A percentile compares a stretch with the other conserved stretches of the same genome.
phyloP scores from a whole-genome alignment of 2,113 vertebrate species.

The Dermatemys mawii region DNA sequence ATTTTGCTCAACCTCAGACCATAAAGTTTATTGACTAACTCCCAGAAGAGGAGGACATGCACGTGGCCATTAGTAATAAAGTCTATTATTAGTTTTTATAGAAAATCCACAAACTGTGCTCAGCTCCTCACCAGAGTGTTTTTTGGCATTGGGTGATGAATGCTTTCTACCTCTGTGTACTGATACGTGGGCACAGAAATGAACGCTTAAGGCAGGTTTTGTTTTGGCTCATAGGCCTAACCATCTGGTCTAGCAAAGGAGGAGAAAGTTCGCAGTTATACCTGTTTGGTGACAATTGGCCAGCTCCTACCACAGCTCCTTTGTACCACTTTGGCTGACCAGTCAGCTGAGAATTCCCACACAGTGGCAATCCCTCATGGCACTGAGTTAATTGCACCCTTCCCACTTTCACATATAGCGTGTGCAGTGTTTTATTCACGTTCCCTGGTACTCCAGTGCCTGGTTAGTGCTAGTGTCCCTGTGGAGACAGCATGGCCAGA shows the following conservation, averaged over 20 bases:
- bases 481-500: background rate
- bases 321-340: background rate
- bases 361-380: background rate
- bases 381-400: background rate
- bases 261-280: background rate
- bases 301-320: background rate
- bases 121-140: background rate
- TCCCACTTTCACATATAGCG: background rate
- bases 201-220: background rate
- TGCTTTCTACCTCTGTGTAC: rapidly evolving
- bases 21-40: conserved; percentile 52
- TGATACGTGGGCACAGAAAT: rapidly evolving
- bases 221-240: background rate
- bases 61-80: conserved; percentile 30
- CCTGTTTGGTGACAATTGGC: background rate
- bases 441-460: too few relatives aligned
- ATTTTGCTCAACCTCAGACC: conserved; percentile 46
- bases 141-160: background rate
- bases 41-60: conserved; percentile 48
- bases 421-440: too few relatives aligned
- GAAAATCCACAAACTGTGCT: background rate
- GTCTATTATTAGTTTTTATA: conserved; percentile 44
- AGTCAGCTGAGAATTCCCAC: background rate
- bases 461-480: too few relatives aligned
- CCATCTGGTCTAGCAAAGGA: background rate